These are phyloP conservation scores for Porites rus DNA, from an alignment of 92 coral and sea anemone genomes.

Conservation along the genomic window DNA sequence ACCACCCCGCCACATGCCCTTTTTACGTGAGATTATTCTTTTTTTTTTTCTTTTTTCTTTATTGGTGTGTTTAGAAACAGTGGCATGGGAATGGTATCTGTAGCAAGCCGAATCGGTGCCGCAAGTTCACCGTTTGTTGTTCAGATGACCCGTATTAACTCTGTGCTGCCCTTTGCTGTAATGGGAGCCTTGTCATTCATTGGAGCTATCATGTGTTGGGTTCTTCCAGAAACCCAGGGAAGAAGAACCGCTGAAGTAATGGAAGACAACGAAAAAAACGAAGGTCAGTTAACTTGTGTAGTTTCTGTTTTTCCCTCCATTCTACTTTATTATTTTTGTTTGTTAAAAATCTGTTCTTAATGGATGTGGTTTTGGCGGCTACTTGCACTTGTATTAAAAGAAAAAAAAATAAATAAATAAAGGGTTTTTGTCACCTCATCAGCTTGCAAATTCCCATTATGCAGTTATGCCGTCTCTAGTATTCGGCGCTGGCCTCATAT, in stretches of 20 bases:
- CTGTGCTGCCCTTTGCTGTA: conserved; percentile 76
- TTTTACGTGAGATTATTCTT: background rate
- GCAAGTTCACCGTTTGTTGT: conserved; percentile 79
- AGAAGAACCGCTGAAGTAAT: conserved; percentile 77
- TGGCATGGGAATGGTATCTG: conserved; percentile 80
- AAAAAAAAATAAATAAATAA: too few species aligned
- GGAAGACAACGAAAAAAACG: conserved; percentile 52
- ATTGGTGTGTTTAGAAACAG: conserved; percentile 59
- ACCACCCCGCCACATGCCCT: too few species aligned
- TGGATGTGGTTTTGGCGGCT: background rate
- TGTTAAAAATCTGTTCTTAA: background rate
- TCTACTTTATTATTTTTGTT: background rate
- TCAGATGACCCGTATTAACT: conserved; percentile 73
- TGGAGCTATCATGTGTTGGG: conserved; percentile 77
- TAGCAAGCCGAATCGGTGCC: conserved; percentile 79
- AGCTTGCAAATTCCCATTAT: too few species aligned
- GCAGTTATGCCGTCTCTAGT: too few species aligned
- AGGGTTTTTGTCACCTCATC: too few species aligned
- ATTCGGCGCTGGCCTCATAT: too few species aligned
- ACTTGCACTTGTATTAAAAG: too few species aligned
- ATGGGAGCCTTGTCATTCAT: conserved; percentile 75
- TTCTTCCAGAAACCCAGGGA: conserved; percentile 79
- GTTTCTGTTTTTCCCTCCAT: too few species aligned
- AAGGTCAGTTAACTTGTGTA: conserved; percentile 14
- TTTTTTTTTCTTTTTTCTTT: background rate